phyloP scores from a whole-genome alignment of 2,888 invertebrate species.

The Gari tellinella region DNA sequence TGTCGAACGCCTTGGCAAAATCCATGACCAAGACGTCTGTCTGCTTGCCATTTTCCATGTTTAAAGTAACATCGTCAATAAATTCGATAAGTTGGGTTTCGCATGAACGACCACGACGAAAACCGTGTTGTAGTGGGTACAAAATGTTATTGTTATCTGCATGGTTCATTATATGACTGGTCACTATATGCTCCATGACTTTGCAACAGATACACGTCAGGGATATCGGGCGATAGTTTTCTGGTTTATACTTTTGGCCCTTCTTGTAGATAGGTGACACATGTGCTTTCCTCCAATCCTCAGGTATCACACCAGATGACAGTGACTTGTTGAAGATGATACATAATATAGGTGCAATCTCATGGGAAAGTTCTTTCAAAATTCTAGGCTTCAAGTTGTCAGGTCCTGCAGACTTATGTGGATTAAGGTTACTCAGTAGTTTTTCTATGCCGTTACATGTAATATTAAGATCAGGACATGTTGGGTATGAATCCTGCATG shows the following conservation, averaged over 20 bases:
- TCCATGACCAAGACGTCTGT: background rate
- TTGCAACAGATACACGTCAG: background rate
- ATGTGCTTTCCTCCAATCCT: constrained; percentile 3
- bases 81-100: background rate
- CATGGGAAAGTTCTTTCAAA: background rate
- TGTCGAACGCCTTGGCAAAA: background rate
- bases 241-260: background rate
- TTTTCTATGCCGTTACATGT: too few relatives aligned
- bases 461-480: too few relatives aligned
- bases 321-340: constrained; percentile 8
- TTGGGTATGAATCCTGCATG: too few relatives aligned
- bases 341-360: background rate
- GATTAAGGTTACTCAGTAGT: background rate
- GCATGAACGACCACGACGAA: background rate
- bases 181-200: constrained; percentile 1
- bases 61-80: background rate
- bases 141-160: constrained; percentile 14
- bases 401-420: constrained; percentile 9
- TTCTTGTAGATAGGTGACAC: constrained; percentile 5
- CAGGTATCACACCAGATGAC: constrained; percentile 3
- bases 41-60: background rate
- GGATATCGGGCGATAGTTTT: background rate
- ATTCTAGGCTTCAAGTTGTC: constrained; percentile 1
- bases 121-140: background rate
- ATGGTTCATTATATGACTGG: background rate